Percentiles rank a stretch among this genome's conserved stretches.
Conservation (phyloP, 2,888 invertebrate genomes). For the Oscheius onirici region DNA sequence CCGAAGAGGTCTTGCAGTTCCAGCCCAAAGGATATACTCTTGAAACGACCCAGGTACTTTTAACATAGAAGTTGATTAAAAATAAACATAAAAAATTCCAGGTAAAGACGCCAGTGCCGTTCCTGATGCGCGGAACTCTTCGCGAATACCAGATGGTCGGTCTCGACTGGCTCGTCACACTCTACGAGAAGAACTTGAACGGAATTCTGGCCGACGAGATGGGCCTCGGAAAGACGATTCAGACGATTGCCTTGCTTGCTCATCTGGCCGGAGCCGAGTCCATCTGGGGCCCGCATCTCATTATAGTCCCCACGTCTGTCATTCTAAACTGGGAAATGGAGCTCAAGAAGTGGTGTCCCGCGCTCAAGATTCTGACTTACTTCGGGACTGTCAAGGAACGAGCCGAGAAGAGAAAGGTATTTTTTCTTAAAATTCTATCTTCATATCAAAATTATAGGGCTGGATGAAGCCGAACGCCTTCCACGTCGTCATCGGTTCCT, state of each 20-base stretch:
- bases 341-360: constrained; percentile 99
- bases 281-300: constrained; percentile 98
- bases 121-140: constrained; percentile 86
- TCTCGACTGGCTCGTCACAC: constrained; percentile 93
- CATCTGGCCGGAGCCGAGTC: constrained; percentile 90
- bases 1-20: constrained; percentile 89
- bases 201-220: constrained; percentile 80
- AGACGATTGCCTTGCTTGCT: constrained; percentile 88
- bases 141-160: constrained; percentile 97
- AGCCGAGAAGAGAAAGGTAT: constrained; percentile 74
- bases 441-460: constrained; percentile 74
- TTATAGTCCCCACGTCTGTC: constrained; percentile 98
- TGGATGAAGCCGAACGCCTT: constrained; percentile 99
- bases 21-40: constrained; percentile 97
- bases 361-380: constrained; percentile 97
- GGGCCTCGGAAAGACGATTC: constrained; percentile 75
- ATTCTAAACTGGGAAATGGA: constrained; percentile 99
- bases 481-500: constrained; percentile 77
- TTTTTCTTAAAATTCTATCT: neutral
- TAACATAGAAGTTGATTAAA: too few species aligned
- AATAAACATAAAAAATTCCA: constrained; percentile 65
- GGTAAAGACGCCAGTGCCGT: constrained; percentile 92
- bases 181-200: constrained; percentile 92
- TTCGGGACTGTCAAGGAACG: constrained; percentile 96
- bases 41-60: constrained; percentile 84